These are phyloP conservation scores for Apamea crenata DNA, from an alignment of 2,888 invertebrate genomes.

Conservation along the genomic window DNA sequence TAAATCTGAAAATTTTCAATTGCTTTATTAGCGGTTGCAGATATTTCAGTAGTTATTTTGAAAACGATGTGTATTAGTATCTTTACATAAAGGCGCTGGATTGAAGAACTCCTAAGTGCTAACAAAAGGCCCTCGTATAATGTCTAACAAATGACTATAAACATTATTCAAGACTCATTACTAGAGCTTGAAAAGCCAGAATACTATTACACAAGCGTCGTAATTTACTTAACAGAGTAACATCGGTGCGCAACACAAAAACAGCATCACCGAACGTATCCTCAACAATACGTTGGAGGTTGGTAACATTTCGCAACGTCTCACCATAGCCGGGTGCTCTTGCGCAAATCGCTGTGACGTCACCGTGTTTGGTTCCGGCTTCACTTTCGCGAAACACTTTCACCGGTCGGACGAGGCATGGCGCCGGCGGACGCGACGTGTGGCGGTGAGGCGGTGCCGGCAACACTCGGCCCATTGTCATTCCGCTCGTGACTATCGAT, in stretches of 20 bases:
- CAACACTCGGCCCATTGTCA: slow-evolving; percentile 73
- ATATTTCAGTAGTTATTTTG: slow-evolving; percentile 19
- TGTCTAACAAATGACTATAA: slow-evolving; percentile 52
- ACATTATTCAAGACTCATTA: slow-evolving; percentile 64
- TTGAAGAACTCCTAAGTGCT: slow-evolving; percentile 37
- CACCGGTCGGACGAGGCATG: slow-evolving; percentile 79
- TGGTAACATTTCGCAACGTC: slow-evolving; percentile 86
- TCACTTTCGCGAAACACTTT: slow-evolving; percentile 90
- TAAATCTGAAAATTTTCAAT: slow-evolving; percentile 27
- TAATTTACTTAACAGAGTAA: slow-evolving; percentile 68
- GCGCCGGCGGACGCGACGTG: slow-evolving; percentile 75
- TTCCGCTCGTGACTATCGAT: slow-evolving; percentile 74
- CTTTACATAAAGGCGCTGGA: slow-evolving; percentile 42
- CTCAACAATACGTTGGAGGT: slow-evolving; percentile 76
- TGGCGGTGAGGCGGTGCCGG: slow-evolving; percentile 62
- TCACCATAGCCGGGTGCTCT: slow-evolving; percentile 79
- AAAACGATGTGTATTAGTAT: slow-evolving; percentile 21
- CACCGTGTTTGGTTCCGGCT: slow-evolving; percentile 86
- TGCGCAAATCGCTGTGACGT: slow-evolving; percentile 88
- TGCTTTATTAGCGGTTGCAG: slow-evolving; percentile 18
- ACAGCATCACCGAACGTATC: slow-evolving; percentile 73
- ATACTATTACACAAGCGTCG: slow-evolving; percentile 66
- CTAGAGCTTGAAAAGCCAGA: slow-evolving; percentile 54
- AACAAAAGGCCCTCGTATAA: slow-evolving; percentile 49
- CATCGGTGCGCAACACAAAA: slow-evolving; percentile 66